These are phyloP conservation scores for Falco cherrug DNA, from an alignment of 2,797 vertebrate species.

Conservation along the genomic window DNA sequence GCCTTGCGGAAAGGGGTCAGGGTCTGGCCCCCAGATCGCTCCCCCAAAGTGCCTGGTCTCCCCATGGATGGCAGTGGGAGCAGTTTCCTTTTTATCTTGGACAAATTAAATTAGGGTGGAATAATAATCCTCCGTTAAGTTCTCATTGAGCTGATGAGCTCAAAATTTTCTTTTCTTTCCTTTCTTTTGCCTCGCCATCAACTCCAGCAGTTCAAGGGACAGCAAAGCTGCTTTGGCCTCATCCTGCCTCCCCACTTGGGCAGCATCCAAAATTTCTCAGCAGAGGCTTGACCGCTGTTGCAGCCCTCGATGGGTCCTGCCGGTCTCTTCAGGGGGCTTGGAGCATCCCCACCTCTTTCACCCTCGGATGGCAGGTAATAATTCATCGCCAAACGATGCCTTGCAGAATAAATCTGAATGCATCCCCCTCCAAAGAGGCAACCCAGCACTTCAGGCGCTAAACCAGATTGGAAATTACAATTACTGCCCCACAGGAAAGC, in stretches of 20 bases:
- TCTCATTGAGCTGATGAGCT: neutral
- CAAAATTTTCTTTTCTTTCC: neutral
- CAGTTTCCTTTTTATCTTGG: neutral
- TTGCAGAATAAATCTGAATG: fast-evolving
- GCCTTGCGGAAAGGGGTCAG: fast-evolving
- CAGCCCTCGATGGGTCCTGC: fast-evolving
- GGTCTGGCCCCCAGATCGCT: fast-evolving
- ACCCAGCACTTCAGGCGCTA: fast-evolving
- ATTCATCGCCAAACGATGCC: neutral
- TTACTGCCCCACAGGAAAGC: neutral
- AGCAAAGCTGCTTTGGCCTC: neutral
- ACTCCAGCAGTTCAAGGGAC: neutral
- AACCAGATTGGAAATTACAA: fast-evolving
- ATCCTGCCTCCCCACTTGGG: neutral
- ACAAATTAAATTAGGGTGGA: neutral
- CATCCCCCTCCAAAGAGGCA: neutral
- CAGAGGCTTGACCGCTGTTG: neutral
- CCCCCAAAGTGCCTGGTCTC: neutral
- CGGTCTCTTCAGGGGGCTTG: fast-evolving
- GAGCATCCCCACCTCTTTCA: neutral
- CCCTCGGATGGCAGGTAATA: neutral
- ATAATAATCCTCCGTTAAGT: fast-evolving
- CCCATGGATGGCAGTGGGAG: neutral
- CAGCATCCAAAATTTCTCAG: neutral
- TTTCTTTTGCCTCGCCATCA: fast-evolving